These are phyloP conservation scores for Pogonomyrmex californicus DNA, from an alignment of 1,140 invertebrate genomes.

Conservation along the genomic window DNA sequence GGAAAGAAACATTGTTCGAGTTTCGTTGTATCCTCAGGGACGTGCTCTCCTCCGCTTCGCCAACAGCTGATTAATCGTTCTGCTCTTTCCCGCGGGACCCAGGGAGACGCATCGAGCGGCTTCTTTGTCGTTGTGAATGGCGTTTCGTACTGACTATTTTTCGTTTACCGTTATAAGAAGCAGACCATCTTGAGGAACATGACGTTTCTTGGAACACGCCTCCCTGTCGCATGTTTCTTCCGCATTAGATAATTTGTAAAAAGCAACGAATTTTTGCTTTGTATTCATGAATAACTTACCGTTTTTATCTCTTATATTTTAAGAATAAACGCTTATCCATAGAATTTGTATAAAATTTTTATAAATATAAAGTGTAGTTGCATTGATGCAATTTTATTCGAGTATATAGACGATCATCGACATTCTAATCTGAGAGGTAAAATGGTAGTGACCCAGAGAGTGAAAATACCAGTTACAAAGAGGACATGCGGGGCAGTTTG, in stretches of 20 bases:
- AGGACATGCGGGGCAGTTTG: slow-evolving; percentile 68
- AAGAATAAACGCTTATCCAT: neutral
- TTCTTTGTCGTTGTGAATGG: slow-evolving; percentile 84
- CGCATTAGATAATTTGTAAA: slow-evolving; percentile 31
- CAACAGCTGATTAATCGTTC: slow-evolving; percentile 87
- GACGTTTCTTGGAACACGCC: slow-evolving; percentile 58
- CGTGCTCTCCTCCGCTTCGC: slow-evolving; percentile 84
- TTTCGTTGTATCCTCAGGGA: slow-evolving; percentile 82
- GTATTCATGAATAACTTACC: slow-evolving; percentile 19
- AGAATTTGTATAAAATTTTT: neutral
- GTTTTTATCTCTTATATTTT: neutral
- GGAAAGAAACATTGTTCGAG: slow-evolving; percentile 84
- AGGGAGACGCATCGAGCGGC: slow-evolving; percentile 83
- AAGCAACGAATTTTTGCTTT: neutral
- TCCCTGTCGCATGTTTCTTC: neutral
- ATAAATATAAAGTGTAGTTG: neutral
- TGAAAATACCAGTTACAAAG: slow-evolving; percentile 68
- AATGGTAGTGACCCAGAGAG: slow-evolving; percentile 31
- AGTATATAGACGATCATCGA: neutral
- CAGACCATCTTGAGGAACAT: slow-evolving; percentile 50
- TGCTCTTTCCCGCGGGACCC: slow-evolving; percentile 81
- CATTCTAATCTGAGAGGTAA: neutral
- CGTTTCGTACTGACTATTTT: slow-evolving; percentile 82
- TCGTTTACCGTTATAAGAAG: slow-evolving; percentile 77
- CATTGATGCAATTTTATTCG: neutral